Evolutionary conservation across 2,113 vertebrate genomes (phyloP), one percentile per base, ranked within the genome.

Genomic region (Puffinus mauretanicus): DNA sequence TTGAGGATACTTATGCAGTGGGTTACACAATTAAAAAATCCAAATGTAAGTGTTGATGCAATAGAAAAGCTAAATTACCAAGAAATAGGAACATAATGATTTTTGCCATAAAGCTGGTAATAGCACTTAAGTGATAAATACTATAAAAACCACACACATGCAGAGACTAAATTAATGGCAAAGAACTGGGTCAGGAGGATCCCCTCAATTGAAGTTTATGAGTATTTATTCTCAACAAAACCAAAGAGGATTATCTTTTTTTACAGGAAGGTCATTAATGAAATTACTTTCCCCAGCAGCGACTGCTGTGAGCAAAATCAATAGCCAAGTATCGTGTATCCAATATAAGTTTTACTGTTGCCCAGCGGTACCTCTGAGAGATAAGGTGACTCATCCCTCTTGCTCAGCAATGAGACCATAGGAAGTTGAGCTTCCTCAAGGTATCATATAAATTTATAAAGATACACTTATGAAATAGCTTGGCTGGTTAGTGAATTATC

Each of bases 211-310:
- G 42, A 90, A 54, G 26, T 65, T 84, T 90, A 81, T 88, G 71
- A 75, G n/a, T 67, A 36, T 91, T 86, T 95, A 64, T 91, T 94
- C 66, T 69, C 60, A 83, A 71, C 38, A 91, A 95, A 95, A 58
- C n/a, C 38, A 57, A 73, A 64, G 30, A 75, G 25, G 38, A 80
- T 86, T 83, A 40, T 51, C 1, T 46, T 58, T 76, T 72, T 62
- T 51, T 27, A 42, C 20, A 64, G 30, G 70, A 85, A 94, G 55
- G 29, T 67, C 81, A 90, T 87, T 64, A 94, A 94, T 72, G 73
- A 70, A 82, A 94, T 90, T 34, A 61, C 83, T 76, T 93, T 83
- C 47, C 62, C 54, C 29, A 64, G 67, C 2, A 7, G 18, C 1
- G 1, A 47, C 86, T 89, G 67, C 84, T 86, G 67, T 54, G 57